These are phyloP conservation scores for Apodemia duryi DNA, from an alignment of 2,888 invertebrate species.

Conservation along the genomic window DNA sequence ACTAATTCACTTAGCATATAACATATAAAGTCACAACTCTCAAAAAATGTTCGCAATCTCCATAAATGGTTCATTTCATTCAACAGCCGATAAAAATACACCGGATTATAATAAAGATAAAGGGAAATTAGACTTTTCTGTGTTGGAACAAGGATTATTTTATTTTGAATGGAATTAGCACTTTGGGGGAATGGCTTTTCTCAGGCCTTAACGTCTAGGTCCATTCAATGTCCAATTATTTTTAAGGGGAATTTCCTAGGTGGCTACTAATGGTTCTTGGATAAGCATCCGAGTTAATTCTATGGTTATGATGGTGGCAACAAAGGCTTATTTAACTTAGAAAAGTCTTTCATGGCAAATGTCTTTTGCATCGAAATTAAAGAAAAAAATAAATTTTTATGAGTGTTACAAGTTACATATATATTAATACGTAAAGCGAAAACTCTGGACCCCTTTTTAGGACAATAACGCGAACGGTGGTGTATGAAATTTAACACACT, in stretches of 20 bases:
- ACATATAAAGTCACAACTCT: slow-evolving; percentile 13
- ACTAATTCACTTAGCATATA: slow-evolving; percentile 15
- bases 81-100: slow-evolving; percentile 9
- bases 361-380: no score
- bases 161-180: slow-evolving; percentile 7
- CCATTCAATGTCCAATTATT: slow-evolving; percentile 4
- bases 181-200: slow-evolving; percentile 8
- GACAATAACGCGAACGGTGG: no score
- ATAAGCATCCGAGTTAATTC: neutral
- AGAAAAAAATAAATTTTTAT: no score
- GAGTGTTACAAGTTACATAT: no score
- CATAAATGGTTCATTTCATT: slow-evolving; percentile 19
- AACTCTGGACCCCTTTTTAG: no score
- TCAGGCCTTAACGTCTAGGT: slow-evolving; percentile 2
- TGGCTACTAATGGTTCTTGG: neutral
- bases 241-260: slow-evolving; percentile 3
- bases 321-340: no score
- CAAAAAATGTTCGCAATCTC: slow-evolving; percentile 18
- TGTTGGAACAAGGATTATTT: slow-evolving; percentile 8
- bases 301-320: neutral
- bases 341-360: no score
- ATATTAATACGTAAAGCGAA: no score
- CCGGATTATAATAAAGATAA: slow-evolving; percentile 3
- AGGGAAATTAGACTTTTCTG: neutral
- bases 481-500: no score